These are phyloP conservation scores for Cacoxenus indagator DNA, from an alignment of 2,888 invertebrate species.

Conservation along the genomic window DNA sequence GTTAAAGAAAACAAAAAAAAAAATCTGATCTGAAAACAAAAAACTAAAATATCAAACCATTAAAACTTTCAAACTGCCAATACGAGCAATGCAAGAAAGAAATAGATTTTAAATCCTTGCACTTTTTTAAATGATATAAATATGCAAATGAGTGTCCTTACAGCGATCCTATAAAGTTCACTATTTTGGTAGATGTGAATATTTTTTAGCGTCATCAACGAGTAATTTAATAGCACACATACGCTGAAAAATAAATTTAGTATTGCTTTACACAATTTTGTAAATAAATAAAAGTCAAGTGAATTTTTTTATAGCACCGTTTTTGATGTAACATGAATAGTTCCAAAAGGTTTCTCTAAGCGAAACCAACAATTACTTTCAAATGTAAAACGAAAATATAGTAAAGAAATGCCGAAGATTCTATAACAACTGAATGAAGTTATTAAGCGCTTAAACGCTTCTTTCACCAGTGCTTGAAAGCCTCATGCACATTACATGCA, in stretches of 20 bases:
- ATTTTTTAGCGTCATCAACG: not conserved
- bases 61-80: not conserved
- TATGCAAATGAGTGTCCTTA: conserved; percentile 18
- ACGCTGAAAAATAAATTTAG: not conserved
- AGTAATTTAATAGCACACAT: not conserved
- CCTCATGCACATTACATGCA: too few species aligned
- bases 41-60: not conserved
- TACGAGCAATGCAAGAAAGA: not conserved
- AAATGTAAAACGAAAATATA: not conserved
- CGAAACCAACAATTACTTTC: not conserved
- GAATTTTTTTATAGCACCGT: not conserved
- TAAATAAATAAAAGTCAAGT: conserved; percentile 49
- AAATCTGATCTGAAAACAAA: not conserved
- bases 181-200: not conserved
- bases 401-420: not conserved
- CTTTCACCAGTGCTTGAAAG: too few species aligned
- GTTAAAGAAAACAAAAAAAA: not conserved
- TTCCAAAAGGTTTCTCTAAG: not conserved
- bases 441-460: too few species aligned
- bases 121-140: not conserved
- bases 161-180: not conserved
- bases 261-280: conserved; percentile 54
- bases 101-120: not conserved
- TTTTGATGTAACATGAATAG: not conserved
- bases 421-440: too few species aligned